These are phyloP conservation scores for Caenorhabditis latens DNA, from an alignment of 1,140 invertebrate genomes.

Conservation along the genomic window DNA sequence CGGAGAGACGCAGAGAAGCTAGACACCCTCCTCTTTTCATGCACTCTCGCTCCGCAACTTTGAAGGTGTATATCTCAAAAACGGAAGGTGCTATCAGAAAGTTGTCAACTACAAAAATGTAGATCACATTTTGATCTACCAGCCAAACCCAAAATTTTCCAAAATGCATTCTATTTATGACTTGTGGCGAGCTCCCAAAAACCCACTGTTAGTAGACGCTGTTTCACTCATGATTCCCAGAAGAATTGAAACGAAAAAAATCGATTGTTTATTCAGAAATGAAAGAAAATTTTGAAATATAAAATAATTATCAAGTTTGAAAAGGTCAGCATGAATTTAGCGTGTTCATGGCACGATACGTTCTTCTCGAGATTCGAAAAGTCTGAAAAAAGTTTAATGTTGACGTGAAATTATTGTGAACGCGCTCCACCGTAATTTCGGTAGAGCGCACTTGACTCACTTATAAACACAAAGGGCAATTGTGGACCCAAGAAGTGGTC, in stretches of 20 bases:
- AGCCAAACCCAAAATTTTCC: too few relatives aligned
- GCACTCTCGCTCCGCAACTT: too few relatives aligned
- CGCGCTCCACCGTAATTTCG: too few relatives aligned
- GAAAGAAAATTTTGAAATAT: not conserved
- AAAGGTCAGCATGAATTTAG: slow-evolving; percentile 19
- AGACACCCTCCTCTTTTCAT: too few relatives aligned
- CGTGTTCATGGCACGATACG: slow-evolving; percentile 52
- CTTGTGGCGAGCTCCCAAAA: too few relatives aligned
- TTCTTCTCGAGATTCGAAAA: slow-evolving; percentile 59
- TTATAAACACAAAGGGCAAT: slow-evolving; percentile 69
- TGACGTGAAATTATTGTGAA: too few relatives aligned
- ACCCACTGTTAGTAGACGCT: not conserved
- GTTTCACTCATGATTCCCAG: not conserved
- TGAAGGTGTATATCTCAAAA: too few relatives aligned
- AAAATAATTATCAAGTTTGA: not conserved
- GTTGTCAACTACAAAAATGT: too few relatives aligned
- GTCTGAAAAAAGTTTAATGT: slow-evolving; percentile 13
- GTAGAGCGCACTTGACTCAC: not conserved
- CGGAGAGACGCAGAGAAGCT: too few relatives aligned
- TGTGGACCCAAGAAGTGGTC: slow-evolving; percentile 74
- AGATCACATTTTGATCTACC: too few relatives aligned
- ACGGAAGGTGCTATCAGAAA: too few relatives aligned
- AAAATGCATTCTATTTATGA: too few relatives aligned
- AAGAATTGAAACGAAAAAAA: not conserved
- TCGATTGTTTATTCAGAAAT: slow-evolving; percentile 13